Conservation (phyloP, 2,797 vertebrate species). For the Pseudomugil gertrudae region DNA sequence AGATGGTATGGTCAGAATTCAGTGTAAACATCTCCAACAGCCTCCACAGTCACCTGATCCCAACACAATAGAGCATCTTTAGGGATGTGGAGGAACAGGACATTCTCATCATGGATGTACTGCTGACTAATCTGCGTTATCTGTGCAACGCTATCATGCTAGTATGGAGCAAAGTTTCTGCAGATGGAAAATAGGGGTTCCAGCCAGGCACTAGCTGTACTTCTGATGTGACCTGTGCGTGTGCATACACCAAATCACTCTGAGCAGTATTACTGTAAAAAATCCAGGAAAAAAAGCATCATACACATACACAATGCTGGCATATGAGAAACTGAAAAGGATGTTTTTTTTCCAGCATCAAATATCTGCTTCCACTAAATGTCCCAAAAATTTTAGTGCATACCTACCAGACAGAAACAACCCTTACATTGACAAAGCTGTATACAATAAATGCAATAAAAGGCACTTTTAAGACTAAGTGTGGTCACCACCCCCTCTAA, state of each 20-base stretch:
- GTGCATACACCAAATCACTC: too few species aligned
- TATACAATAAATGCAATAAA: not conserved
- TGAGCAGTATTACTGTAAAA: not conserved
- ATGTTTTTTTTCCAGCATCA: not conserved
- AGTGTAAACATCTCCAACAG: too few species aligned
- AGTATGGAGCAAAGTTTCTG: too few species aligned
- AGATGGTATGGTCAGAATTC: too few species aligned
- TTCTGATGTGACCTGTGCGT: too few species aligned
- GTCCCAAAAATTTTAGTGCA: not conserved
- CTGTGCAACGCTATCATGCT: conserved; percentile 36
- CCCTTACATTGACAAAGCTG: not conserved
- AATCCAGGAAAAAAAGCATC: not conserved
- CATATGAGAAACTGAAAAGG: not conserved
- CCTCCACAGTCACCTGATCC: too few species aligned
- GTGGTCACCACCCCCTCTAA: conserved; percentile 30
- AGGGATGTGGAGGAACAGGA: conserved; percentile 51
- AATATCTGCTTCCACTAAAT: not conserved
- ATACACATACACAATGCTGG: not conserved
- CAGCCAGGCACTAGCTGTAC: too few species aligned
- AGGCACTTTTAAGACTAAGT: conserved; percentile 3
- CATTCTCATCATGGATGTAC: conserved; percentile 58
- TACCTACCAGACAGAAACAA: not conserved
- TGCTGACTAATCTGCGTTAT: conserved; percentile 61
- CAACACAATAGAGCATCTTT: not conserved
- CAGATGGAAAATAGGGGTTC: too few species aligned